A percentile compares a stretch with the other conserved stretches of the same genome.
Evolutionary conservation across 2,888 invertebrate genomes (phyloP).

Genomic region (Torymus texanus): DNA sequence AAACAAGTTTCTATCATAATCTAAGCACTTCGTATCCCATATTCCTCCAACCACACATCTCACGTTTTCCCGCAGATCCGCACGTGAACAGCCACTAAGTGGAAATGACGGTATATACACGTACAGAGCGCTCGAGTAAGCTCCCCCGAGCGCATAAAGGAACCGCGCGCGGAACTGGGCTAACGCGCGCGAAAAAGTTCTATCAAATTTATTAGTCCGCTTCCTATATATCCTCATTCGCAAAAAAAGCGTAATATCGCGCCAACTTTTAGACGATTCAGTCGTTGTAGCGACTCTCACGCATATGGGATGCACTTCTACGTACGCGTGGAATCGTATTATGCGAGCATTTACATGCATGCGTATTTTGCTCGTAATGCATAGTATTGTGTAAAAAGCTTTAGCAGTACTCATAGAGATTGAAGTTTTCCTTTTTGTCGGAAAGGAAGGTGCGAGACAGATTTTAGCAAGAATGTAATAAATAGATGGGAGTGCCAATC

Average conservation of each 20-base stretch:
- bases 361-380: too few relatives aligned
- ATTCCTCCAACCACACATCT: too few relatives aligned
- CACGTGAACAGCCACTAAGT: slow-evolving; percentile 65
- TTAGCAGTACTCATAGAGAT: background rate
- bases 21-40: too few relatives aligned
- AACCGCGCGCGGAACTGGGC: background rate
- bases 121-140: background rate
- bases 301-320: background rate
- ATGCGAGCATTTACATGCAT: slow-evolving; percentile 4
- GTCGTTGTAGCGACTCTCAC: background rate
- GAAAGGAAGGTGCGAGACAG: too few relatives aligned
- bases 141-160: background rate
- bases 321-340: slow-evolving; percentile 1
- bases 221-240: slow-evolving; percentile 2
- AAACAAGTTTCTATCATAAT: too few relatives aligned
- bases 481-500: too few relatives aligned
- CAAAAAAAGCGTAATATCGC: too few relatives aligned
- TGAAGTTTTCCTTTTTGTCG: too few relatives aligned
- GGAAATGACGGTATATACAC: slow-evolving; percentile 62
- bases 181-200: background rate
- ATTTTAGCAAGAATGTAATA: too few relatives aligned
- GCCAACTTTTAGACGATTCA: background rate
- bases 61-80: too few relatives aligned
- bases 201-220: slow-evolving; percentile 30
- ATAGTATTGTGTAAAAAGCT: slow-evolving; percentile 2